Conservation (phyloP, 2,113 vertebrate genomes). For the Zosterops borbonicus region DNA sequence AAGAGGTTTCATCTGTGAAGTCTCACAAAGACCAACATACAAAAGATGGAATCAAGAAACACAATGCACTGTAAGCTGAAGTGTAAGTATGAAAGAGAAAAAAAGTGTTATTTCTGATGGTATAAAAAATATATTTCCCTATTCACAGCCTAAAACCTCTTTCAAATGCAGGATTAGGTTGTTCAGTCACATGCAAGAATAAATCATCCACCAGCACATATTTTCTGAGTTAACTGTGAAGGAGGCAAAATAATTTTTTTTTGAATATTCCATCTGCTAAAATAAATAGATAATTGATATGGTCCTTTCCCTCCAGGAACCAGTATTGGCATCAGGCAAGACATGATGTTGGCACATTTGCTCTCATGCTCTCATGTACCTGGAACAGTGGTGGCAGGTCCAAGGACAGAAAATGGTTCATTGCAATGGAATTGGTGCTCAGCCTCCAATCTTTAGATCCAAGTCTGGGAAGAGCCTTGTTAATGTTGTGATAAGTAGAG, state of each 20-base stretch:
- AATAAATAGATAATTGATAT: not conserved
- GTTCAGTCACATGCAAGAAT: not conserved
- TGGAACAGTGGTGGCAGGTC: not conserved
- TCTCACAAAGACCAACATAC: not conserved
- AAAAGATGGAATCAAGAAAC: not conserved
- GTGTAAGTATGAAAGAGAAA: not conserved
- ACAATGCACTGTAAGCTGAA: not conserved
- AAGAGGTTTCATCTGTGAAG: not conserved
- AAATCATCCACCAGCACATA: not conserved
- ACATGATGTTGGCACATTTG: accelerated
- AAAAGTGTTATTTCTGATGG: not conserved
- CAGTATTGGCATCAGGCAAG: not conserved
- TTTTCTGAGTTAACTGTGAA: not conserved
- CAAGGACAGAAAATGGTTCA: not conserved
- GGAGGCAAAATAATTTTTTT: not conserved
- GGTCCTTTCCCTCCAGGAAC: not conserved
- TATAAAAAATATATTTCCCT: not conserved
- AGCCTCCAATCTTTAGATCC: not conserved
- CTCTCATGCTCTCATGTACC: accelerated
- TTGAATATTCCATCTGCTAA: not conserved
- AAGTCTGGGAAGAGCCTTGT: not conserved
- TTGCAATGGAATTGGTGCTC: not conserved
- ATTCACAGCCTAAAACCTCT: not conserved
- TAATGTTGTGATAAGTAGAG: not conserved
- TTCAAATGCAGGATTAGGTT: not conserved